Conservation (phyloP, 1,140 invertebrate genomes). For the Brachionus sp. region DNA sequence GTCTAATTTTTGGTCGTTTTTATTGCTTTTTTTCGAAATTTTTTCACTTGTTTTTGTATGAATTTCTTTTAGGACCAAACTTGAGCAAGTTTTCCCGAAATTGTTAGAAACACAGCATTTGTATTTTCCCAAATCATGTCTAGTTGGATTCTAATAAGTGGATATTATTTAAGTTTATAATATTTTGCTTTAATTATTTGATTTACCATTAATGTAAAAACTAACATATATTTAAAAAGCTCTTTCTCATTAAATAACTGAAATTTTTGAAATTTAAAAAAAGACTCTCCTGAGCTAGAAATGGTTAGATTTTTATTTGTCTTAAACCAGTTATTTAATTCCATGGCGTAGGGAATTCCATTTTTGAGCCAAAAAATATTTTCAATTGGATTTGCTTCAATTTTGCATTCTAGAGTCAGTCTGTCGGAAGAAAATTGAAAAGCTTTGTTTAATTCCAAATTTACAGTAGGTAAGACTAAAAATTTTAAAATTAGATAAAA, state of each 20-base stretch:
- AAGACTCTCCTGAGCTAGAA: too few relatives aligned
- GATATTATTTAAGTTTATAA: background rate
- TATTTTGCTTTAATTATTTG: background rate
- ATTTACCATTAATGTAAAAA: background rate
- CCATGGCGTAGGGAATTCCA: background rate
- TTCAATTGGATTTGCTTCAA: conserved; percentile 12
- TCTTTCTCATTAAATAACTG: too few relatives aligned
- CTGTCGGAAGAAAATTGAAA: background rate
- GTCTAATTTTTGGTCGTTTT: background rate
- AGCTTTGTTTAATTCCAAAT: background rate
- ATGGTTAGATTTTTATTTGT: background rate
- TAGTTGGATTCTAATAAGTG: background rate
- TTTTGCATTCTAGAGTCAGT: conserved; percentile 9
- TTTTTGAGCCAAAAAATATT: background rate
- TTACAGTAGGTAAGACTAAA: conserved; percentile 14
- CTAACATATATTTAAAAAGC: too few relatives aligned
- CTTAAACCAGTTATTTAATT: background rate
- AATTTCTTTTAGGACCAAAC: background rate
- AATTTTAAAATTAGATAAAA: background rate
- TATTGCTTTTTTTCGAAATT: background rate
- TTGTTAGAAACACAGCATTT: conserved; percentile 9
- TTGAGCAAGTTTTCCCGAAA: conserved; percentile 19
- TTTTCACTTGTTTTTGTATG: background rate
- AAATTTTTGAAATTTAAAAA: too few relatives aligned
- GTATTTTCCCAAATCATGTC: conserved; percentile 7